A percentile compares a stretch with the other conserved stretches of the same genome.
Conservation (phyloP, 2,113 vertebrate genomes). For the Megalops atlanticus region DNA sequence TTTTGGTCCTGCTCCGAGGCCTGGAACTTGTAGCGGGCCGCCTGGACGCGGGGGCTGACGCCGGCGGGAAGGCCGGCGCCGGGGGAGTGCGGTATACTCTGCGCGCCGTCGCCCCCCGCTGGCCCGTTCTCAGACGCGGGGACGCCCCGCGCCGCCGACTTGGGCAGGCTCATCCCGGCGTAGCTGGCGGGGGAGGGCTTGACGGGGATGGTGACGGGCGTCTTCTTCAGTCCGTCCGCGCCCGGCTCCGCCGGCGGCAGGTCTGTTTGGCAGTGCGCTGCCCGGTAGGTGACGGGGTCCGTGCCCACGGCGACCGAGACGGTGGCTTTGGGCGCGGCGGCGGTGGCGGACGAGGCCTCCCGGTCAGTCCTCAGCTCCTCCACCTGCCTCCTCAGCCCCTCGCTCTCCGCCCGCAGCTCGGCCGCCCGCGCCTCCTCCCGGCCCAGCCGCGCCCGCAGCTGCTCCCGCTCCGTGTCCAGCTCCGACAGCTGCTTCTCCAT, state of each 20-base stretch:
- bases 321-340: slow-evolving; percentile 68
- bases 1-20: slow-evolving; percentile 94
- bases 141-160: slow-evolving; percentile 69
- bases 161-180: slow-evolving; percentile 73
- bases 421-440: slow-evolving; percentile 82
- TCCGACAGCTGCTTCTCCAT: slow-evolving; percentile 96
- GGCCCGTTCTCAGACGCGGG: slow-evolving; percentile 84
- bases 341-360: slow-evolving; percentile 67
- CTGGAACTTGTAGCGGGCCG: slow-evolving; percentile 94
- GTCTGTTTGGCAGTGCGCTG: slow-evolving; percentile 86
- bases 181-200: slow-evolving; percentile 81
- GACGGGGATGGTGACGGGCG: slow-evolving; percentile 70
- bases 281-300: slow-evolving; percentile 71
- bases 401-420: slow-evolving; percentile 83
- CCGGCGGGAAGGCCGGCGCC: slow-evolving; percentile 72
- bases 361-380: slow-evolving; percentile 85
- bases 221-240: slow-evolving; percentile 79
- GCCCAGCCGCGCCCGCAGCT: slow-evolving; percentile 87
- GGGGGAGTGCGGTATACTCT: slow-evolving; percentile 65
- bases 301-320: slow-evolving; percentile 81
- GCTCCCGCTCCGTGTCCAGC: slow-evolving; percentile 91
- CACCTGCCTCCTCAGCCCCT: slow-evolving; percentile 84
- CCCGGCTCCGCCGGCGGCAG: slow-evolving; percentile 58
- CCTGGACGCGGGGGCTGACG: slow-evolving; percentile 89
- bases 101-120: slow-evolving; percentile 61